Percentiles rank a stretch among this genome's conserved stretches.
Conservation (phyloP, 2,113 vertebrate species). For the Regulus satrapa region DNA sequence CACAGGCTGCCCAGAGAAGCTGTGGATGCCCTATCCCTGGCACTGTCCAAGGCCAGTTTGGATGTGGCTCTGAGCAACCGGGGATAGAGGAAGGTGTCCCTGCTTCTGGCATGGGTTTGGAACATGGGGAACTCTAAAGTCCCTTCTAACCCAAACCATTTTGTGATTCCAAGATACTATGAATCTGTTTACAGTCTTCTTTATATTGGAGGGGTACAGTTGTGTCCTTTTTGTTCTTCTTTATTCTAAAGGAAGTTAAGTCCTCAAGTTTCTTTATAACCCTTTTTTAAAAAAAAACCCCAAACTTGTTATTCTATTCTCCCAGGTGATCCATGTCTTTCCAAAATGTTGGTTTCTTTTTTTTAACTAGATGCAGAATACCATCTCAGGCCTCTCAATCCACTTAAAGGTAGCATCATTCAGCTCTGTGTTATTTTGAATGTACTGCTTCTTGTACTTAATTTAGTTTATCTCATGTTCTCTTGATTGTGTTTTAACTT, state of each 20-base stretch:
- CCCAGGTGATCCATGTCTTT: neutral
- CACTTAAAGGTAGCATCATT: neutral
- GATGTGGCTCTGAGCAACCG: neutral
- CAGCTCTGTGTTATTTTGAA: neutral
- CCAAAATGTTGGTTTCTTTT: neutral
- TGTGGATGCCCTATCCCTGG: neutral
- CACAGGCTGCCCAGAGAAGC: rapidly evolving
- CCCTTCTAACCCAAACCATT: neutral
- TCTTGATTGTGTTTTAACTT: neutral
- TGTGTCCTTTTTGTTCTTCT: neutral
- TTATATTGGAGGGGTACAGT: neutral
- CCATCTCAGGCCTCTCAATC: neutral
- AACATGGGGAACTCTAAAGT: rapidly evolving
- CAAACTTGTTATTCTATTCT: neutral
- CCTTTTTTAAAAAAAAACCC: too few relatives aligned
- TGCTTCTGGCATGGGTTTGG: neutral
- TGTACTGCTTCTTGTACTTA: neutral
- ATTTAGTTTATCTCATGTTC: neutral
- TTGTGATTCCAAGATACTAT: neutral
- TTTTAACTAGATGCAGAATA: neutral
- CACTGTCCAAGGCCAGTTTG: neutral
- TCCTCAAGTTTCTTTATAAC: neutral
- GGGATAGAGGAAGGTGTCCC: neutral
- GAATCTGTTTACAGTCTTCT: neutral
- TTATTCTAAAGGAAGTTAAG: neutral